Base-by-base conservation (phyloP, 2,888 invertebrate species). In the Watsonalla cultraria region DNA sequence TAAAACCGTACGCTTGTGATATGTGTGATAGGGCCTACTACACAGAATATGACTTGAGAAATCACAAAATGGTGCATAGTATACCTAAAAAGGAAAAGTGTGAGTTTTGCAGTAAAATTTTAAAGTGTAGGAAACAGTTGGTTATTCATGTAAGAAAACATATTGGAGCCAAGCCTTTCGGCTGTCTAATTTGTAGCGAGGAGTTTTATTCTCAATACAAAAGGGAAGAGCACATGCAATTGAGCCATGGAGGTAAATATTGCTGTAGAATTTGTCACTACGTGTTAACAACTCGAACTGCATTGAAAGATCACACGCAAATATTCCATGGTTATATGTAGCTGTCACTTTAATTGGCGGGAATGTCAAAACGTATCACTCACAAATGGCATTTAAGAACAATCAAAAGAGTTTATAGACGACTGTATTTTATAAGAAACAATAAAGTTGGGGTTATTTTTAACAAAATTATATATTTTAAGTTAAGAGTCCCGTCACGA, bases 11-110 rank as follows among this genome's bases (percentile, higher is more conserved):
- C 57, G 63, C 60, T 51, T 90, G 90, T 56, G 89, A 90, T 50
- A 90, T 90, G 90, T 90, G 90, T 34, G 86, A 88, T 0, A 72
- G 66, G 48, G 74, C 82, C n/a, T 90, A 84, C 60, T 89, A 90
- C 51, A 83, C 87, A 0, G 84, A 86, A 49, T 67, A 68, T 6
- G 83, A 87, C 62, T 66, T 90, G 60, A 73, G 53, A n/a, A 67
- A 72, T 51, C 90, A 90, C 54, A 86, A 85, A 60, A 81, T 66
- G 49, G 60, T 87, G 0, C 90, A 90, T 51, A 79, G 68, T 65
- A 56, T 80, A 48, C 61, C 50, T 5, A 72, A 73, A 0, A 82
- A 72, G 49, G 89, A 90, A 59, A 69, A 54, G 1, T 90, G 90
- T 47, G 64, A 71, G 11, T 84, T 90, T 66, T 91, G 91, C 55